Conservation (phyloP, 2,113 vertebrate genomes). For the Xenopus borealis region DNA sequence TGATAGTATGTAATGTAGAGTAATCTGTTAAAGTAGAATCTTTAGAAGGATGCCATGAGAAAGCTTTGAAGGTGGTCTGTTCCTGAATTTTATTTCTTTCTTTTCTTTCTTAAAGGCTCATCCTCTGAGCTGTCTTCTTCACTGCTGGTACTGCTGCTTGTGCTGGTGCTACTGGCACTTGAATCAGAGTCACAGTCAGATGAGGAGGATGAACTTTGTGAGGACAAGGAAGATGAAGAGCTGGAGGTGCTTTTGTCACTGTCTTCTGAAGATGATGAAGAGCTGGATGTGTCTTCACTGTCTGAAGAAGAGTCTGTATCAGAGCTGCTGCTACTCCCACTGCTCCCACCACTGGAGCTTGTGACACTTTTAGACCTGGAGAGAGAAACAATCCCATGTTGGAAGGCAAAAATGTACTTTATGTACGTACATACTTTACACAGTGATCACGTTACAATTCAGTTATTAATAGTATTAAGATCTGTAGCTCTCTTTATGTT, state of each 20-base stretch:
- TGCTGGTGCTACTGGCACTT: slow-evolving; percentile 70
- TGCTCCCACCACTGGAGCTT: slow-evolving; percentile 70
- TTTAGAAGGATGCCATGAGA: background rate
- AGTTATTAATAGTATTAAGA: no score
- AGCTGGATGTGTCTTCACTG: slow-evolving; percentile 83
- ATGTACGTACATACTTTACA: no score
- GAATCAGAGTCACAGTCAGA: slow-evolving; percentile 75
- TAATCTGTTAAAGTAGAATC: background rate
- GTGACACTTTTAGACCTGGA: slow-evolving; percentile 81
- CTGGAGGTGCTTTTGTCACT: slow-evolving; percentile 75
- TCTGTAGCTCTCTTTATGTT: no score
- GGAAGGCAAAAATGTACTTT: no score
- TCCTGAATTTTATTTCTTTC: slow-evolving; percentile 74
- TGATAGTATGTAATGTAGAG: background rate
- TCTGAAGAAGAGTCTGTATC: slow-evolving; percentile 84
- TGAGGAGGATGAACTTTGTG: slow-evolving; percentile 71
- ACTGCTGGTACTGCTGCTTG: slow-evolving; percentile 51
- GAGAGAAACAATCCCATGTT: background rate
- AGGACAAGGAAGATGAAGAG: slow-evolving; percentile 72
- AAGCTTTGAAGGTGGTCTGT: background rate
- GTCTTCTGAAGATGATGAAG: slow-evolving; percentile 76
- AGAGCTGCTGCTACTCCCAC: slow-evolving; percentile 74
- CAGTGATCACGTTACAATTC: no score
- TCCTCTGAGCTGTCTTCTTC: slow-evolving; percentile 82
- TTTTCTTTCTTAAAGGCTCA: slow-evolving; percentile 86